Base-by-base conservation (phyloP, 2,113 vertebrate genomes). In the Columba janthina region DNA sequence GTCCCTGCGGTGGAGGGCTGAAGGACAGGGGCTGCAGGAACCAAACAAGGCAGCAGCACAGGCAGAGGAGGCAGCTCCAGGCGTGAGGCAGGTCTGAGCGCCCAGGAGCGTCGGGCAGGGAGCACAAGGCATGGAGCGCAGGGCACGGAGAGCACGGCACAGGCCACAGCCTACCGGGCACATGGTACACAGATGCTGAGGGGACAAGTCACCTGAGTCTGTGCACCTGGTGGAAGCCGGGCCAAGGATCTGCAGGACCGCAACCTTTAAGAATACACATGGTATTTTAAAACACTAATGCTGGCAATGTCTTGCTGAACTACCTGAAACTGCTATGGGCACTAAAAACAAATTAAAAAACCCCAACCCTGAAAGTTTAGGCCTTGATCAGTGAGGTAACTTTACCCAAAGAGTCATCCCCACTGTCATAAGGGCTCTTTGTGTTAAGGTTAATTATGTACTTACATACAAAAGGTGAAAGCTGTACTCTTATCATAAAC, bases 61-160 rank as follows among this genome's bases (percentile, higher is more conserved):
- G 46, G 20, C 42, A 44, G 42, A 44, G 18, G 34, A 40, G 54
- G 77, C 60, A 74, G 36, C 34, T 56, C 53, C 5, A 4, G 18
- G n/a, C 18, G 44, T 0, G 0, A 53, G 25, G 11, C 32, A 24
- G 34, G 48, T 24, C 44, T 14, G n/a, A 1, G 5, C 50, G 31
- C 29, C 21, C 12, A 6, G 22, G 38, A 72, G 74, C 50, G 11
- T 7, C 10, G 5, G 51, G 48, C 4, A 1, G 6, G 40, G 34
- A 24, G 50, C 0, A 13, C 32, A 24, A 32, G 44, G 31, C 7
- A 36, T 25, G 38, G 4, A 21, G 5, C 13, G 44, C 42, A 21
- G 1, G 32, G 48, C 28, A 46, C 38, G 10, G 38, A 38, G 38
- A 38, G 38, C 38, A 38, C 3, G 20, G 5, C 12, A 42, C 42